Evolutionary conservation across 1,140 invertebrate genomes (phyloP), one percentile per base, ranked within the genome.

Genomic region (Cydia strobilella): DNA sequence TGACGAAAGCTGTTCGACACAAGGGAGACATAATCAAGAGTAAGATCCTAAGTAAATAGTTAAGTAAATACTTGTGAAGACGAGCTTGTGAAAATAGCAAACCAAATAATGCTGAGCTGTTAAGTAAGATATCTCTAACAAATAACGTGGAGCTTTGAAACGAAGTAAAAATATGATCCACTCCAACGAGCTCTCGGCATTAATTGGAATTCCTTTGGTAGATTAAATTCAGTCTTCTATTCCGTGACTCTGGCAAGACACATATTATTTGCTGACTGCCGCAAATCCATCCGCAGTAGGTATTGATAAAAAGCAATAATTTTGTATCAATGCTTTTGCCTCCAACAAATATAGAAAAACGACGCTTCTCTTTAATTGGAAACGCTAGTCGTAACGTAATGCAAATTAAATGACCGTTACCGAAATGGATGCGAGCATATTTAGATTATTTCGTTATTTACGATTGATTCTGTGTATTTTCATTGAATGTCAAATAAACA

Each of bases 201-300:
- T 73, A 73, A 73, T 73, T 73, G 73, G 62, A 74, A 66, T 65
- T 66, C 62, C 39, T 74, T 27, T 13, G 27, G 48, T 13, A 59
- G 27, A 54, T 74, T 48, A 42, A 48, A 65, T 65, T n/a, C 62
- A 42, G 59, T 23, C 31, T 9, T 10, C 42, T 12, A 20, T 45
- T 39, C 59, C 31, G 18, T 31, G n/a, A 74, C 12, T 66, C 31
- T 45, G 73, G 42, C 23, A 66, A 66, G 15, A 74, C 73, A 66
- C 63, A 66, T 74, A 45, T 74, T 35, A 35, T 31, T 39, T 69
- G 65, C 65, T 69, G 27, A 69, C 15, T 35, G 27, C 18, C 31
- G 27, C 65, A 35, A 42, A 39, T 69, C n/a, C 27, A 39, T 69
- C n/a, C 27, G 65, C 15, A 39, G 31, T 69, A 69, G 20, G 31